Conservation (phyloP, 2,888 invertebrate genomes). For the Caenorhabditis sinica region DNA sequence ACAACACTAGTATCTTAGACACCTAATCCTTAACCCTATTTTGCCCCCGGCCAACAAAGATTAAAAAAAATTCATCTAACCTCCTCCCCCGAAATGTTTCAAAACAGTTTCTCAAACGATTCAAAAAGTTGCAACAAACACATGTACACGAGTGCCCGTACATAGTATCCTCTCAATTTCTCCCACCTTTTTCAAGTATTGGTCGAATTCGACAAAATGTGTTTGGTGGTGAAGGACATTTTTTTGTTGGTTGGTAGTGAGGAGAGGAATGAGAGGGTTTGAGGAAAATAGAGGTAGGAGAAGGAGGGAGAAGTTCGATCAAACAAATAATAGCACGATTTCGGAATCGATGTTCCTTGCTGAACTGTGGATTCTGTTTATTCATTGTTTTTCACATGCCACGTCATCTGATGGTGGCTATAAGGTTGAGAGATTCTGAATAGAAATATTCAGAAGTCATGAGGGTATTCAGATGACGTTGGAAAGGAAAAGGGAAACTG, state of each 20-base stretch:
- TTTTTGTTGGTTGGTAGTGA: neutral
- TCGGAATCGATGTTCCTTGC: conserved; percentile 1
- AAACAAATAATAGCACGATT: conserved; percentile 31
- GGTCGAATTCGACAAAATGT: conserved; percentile 29
- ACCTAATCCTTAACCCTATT: no score
- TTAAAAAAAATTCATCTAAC: neutral
- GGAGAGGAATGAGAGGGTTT: neutral
- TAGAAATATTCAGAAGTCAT: neutral
- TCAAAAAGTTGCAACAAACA: conserved; percentile 19
- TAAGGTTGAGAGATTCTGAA: conserved; percentile 22
- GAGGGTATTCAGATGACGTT: conserved; percentile 7
- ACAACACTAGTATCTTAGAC: no score
- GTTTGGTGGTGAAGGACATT: conserved; percentile 44
- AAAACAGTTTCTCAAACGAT: conserved; percentile 1
- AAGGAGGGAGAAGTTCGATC: conserved; percentile 23
- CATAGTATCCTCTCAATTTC: conserved; percentile 27
- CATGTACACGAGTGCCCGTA: conserved; percentile 4
- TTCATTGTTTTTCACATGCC: conserved; percentile 11
- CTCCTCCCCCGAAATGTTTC: neutral
- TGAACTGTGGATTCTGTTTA: neutral
- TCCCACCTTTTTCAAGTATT: conserved; percentile 34
- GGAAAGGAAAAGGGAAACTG: neutral
- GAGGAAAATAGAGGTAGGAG: conserved; percentile 6
- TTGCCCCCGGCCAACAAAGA: no score
- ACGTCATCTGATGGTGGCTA: conserved; percentile 17